Percentiles rank a stretch among this genome's conserved stretches.
Evolutionary conservation across 2,888 invertebrate genomes (phyloP).

Genomic region (Campoplex nolae): DNA sequence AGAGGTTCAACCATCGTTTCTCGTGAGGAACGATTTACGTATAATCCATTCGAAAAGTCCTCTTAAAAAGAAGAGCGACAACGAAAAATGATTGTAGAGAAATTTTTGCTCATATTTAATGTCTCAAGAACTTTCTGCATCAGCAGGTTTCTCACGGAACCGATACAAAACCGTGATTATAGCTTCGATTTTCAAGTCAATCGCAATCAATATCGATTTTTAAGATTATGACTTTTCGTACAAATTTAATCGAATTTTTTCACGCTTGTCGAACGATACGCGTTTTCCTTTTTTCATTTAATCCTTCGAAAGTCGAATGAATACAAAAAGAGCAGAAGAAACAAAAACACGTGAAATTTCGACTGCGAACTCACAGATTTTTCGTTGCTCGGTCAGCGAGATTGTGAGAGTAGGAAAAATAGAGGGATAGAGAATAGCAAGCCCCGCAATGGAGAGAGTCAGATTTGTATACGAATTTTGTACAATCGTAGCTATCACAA

Average conservation of each 20-base stretch:
- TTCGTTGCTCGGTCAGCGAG: conserved; percentile 30
- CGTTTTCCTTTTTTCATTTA: conserved; percentile 14
- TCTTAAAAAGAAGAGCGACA: too few species aligned
- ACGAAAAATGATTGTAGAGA: too few species aligned
- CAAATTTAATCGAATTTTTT: conserved; percentile 11
- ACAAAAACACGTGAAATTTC: conserved; percentile 23
- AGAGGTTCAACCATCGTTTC: too few species aligned
- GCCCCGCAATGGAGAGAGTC: conserved; percentile 28
- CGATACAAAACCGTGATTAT: background rate
- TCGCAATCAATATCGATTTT: conserved; percentile 7
- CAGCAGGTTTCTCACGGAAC: background rate
- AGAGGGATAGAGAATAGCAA: conserved; percentile 53
- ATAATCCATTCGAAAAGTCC: too few species aligned
- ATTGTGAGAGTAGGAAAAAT: conserved; percentile 57
- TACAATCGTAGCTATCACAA: conserved; percentile 59
- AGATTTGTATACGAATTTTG: conserved; percentile 58
- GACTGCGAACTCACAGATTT: conserved; percentile 18
- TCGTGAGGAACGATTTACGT: too few species aligned
- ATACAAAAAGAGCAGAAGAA: background rate
- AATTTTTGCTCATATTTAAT: background rate
- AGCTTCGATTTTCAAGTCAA: background rate
- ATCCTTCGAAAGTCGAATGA: conserved; percentile 36
- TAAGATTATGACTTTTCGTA: background rate
- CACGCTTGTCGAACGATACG: background rate
- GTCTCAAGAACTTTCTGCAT: background rate